These are phyloP conservation scores for Platypus cylindrus DNA, from an alignment of 2,888 invertebrate species.

Conservation along the genomic window DNA sequence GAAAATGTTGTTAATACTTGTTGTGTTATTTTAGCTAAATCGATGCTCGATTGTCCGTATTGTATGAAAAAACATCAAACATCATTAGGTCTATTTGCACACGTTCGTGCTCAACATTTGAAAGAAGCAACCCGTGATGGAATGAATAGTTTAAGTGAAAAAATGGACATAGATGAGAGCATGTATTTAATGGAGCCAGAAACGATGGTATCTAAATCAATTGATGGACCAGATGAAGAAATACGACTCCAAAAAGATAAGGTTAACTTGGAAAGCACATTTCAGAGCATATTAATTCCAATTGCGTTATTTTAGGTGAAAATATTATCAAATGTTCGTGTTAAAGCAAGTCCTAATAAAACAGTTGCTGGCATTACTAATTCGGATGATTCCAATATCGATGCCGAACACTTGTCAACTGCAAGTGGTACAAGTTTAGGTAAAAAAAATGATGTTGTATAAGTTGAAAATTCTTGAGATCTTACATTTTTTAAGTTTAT, in stretches of 20 bases:
- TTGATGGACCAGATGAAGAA: slow-evolving; percentile 15
- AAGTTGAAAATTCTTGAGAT: too few species aligned
- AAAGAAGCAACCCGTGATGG: slow-evolving; percentile 52
- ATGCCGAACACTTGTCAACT: too few species aligned
- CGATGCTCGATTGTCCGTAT: slow-evolving; percentile 48
- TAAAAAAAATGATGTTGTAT: too few species aligned
- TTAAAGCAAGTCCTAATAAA: too few species aligned
- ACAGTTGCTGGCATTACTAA: too few species aligned
- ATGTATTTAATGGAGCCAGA: not conserved
- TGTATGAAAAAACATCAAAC: slow-evolving; percentile 62
- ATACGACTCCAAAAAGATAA: slow-evolving; percentile 30
- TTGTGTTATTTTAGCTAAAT: slow-evolving; percentile 21
- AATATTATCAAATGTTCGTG: too few species aligned
- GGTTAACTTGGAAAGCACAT: slow-evolving; percentile 43
- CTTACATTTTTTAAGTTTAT: too few species aligned
- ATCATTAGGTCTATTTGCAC: slow-evolving; percentile 55
- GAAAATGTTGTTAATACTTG: too few species aligned
- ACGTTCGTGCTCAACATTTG: slow-evolving; percentile 54
- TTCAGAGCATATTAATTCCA: slow-evolving; percentile 2
- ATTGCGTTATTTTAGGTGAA: too few species aligned
- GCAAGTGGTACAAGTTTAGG: too few species aligned
- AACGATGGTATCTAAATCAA: slow-evolving; percentile 25
- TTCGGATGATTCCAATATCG: too few species aligned
- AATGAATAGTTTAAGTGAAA: slow-evolving; percentile 43
- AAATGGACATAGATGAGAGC: slow-evolving; percentile 37